Base-by-base conservation (phyloP, 2,888 invertebrate genomes). In the Melikaiella ostensackeni region DNA sequence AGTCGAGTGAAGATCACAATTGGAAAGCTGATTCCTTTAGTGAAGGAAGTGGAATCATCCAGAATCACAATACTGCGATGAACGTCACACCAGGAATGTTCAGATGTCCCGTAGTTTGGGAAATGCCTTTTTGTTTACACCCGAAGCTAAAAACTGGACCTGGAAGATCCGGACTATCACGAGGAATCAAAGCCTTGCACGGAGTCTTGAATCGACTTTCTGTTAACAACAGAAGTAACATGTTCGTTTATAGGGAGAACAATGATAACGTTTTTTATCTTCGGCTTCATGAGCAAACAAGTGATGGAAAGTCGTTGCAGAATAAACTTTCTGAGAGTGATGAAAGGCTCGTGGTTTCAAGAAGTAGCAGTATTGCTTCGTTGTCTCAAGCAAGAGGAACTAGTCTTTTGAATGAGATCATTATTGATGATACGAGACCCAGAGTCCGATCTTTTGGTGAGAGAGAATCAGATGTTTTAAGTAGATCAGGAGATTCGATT, bases 241-340 rank as follows among this genome's bases (percentile, higher is more conserved):
- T 96, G 95, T 96, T 95, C 91, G 96, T 96, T 19, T 95, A 95
- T 86, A 93, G 94, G 86, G 95, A 96, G 84, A 93, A 92, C 59
- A 92, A 92, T 78, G 93, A 92, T 21, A 94, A 94, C 84, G 94
- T 95, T 0, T 95, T 94, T 86, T 95, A 95, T 88, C 83, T 93
- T 57, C 89, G 93, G 38, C 84, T 91, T 7, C 90, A 91, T 79
- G 91, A 91, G 55, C 90, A 91, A 77, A 91, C 89, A 11, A 89
- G 85, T 74, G 90, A 91, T n/a, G 87, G 88, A 0, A 89, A 89
- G 75, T 84, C 88, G 0, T 63, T 90, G 33, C 91, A 91, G 59
- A 89, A 85, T 63, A 91, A 91, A 81, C 77, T 91, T 7, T 91
- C 91, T 0, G 91, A 91, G 55, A 91, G 91, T 38, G 90, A 91